phyloP scores from a whole-genome alignment of 2,797 vertebrate species.

The Anguilla megastoma region DNA sequence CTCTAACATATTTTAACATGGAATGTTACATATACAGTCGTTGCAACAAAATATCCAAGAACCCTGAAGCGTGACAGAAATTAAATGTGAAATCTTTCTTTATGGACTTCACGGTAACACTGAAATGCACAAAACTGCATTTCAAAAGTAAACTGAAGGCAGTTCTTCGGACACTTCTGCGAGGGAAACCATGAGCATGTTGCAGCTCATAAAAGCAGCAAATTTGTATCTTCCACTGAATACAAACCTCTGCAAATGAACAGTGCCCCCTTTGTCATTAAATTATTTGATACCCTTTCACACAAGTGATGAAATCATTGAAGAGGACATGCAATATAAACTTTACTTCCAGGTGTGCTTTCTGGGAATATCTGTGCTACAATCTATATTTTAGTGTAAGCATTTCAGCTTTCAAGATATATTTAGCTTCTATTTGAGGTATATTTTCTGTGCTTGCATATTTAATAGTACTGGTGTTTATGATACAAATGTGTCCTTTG shows the following conservation, averaged over 20 bases:
- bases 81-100: slow-evolving; percentile 48
- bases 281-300: not conserved
- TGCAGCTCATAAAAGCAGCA: slow-evolving; percentile 45
- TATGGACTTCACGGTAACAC: slow-evolving; percentile 51
- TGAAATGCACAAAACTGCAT: slow-evolving; percentile 65
- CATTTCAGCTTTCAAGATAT: not conserved
- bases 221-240: slow-evolving; percentile 38
- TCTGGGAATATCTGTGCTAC: not conserved
- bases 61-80: slow-evolving; percentile 46
- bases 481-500: slow-evolving; percentile 4
- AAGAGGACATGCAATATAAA: slow-evolving; percentile 26
- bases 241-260: slow-evolving; percentile 36
- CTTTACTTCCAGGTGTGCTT: slow-evolving; percentile 3
- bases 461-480: slow-evolving; percentile 50
- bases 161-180: not conserved
- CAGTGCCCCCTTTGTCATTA: not conserved
- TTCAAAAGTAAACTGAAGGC: slow-evolving; percentile 43
- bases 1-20: slow-evolving; percentile 58
- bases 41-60: slow-evolving; percentile 44
- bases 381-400: slow-evolving; percentile 4
- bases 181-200: slow-evolving; percentile 20
- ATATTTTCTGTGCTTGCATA: slow-evolving; percentile 71
- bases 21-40: slow-evolving; percentile 53
- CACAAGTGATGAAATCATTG: slow-evolving; percentile 13
- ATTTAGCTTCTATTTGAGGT: slow-evolving; percentile 62